These are phyloP conservation scores for Phoeniculus purpureus DNA, from an alignment of 2,797 vertebrate genomes.

Conservation along the genomic window DNA sequence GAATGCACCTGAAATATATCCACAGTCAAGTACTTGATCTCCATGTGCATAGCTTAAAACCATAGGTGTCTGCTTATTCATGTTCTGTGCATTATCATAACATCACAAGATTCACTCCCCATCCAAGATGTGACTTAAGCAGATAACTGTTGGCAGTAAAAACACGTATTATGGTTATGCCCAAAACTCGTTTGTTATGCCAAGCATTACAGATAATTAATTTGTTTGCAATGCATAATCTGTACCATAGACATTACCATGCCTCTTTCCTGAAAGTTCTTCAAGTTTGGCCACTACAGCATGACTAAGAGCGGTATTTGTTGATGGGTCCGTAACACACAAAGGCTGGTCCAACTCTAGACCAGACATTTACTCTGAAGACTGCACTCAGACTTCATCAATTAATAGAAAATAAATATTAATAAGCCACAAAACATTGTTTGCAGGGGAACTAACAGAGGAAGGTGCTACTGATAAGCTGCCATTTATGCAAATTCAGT, in stretches of 20 bases:
- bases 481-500: not conserved
- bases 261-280: not conserved
- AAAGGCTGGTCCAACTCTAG: not conserved
- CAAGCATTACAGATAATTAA: constrained; percentile 52
- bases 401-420: not conserved
- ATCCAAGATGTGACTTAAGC: constrained; percentile 46
- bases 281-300: not conserved
- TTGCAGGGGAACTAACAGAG: not conserved
- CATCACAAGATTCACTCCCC: not conserved
- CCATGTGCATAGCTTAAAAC: not conserved
- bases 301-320: not conserved
- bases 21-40: not conserved
- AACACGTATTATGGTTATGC: not conserved
- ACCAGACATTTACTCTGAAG: not conserved
- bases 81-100: not conserved
- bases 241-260: constrained; percentile 24
- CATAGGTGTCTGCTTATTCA: not conserved
- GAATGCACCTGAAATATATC: constrained; percentile 4
- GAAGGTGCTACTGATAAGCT: not conserved
- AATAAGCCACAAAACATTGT: not conserved
- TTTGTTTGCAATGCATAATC: constrained; percentile 24
- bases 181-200: constrained; percentile 17
- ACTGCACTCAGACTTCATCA: not conserved
- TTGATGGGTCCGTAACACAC: not conserved
- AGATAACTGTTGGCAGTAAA: constrained; percentile 29